A percentile compares a stretch with the other conserved stretches of the same genome.
These are phyloP conservation scores for Mustela erminea DNA, from an alignment of 2,797 vertebrate genomes.

Conservation along the genomic window DNA sequence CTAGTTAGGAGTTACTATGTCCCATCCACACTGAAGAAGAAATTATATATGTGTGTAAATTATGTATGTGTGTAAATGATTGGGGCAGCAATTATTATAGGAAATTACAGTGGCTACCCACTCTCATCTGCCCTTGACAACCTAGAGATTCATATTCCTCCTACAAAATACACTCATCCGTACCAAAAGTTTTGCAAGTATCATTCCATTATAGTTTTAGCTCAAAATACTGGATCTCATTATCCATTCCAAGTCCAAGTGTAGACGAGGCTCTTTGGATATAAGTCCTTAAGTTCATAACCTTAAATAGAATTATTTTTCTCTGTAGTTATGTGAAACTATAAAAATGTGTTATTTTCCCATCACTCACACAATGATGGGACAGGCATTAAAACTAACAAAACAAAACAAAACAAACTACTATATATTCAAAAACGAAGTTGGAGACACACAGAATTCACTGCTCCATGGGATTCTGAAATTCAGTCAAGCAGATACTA, in stretches of 20 bases:
- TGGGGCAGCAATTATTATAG: not conserved
- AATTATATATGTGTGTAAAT: accelerated
- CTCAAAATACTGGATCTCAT: not conserved
- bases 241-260: not conserved
- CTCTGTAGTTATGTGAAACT: not conserved
- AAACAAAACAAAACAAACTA: not conserved
- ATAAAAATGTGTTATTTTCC: not conserved
- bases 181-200: not conserved
- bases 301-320: not conserved
- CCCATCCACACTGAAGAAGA: not conserved
- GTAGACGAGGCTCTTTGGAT: not conserved
- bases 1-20: not conserved
- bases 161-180: accelerated
- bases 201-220: not conserved
- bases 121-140: accelerated
- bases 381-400: not conserved
- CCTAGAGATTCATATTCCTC: not conserved
- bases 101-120: not conserved
- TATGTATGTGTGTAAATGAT: accelerated
- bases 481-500: not conserved
- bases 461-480: not conserved
- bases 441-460: not conserved
- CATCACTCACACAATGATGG: not conserved
- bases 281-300: not conserved
- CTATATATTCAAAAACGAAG: not conserved